A percentile compares a stretch with the other conserved stretches of the same genome.
Evolutionary conservation across 2,797 vertebrate genomes (phyloP).

Genomic region (Taeniopygia guttata): DNA sequence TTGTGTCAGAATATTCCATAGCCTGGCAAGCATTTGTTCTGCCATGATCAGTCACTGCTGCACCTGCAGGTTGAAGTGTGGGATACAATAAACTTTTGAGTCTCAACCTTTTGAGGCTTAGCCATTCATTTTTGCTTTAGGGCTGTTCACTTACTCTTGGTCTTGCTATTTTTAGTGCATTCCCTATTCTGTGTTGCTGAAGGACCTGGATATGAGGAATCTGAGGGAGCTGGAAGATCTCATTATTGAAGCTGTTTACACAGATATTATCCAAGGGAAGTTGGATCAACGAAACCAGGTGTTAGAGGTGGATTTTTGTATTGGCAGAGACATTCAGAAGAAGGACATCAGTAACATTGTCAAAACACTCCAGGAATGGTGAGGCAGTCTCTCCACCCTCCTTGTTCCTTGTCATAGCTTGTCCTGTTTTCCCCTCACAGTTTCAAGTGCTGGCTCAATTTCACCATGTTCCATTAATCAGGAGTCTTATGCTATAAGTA

Average conservation of each 20-base stretch:
- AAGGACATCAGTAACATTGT: slow-evolving; percentile 95
- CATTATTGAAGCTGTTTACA: slow-evolving; percentile 97
- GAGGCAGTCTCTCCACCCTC: slow-evolving; percentile 49
- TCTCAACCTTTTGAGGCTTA: not conserved
- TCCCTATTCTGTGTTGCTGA: slow-evolving; percentile 96
- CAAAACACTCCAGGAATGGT: slow-evolving; percentile 98
- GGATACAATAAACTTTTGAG: not conserved
- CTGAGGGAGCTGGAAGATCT: slow-evolving; percentile 97
- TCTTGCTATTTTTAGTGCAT: slow-evolving; percentile 85
- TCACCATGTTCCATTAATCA: not conserved
- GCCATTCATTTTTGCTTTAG: not conserved
- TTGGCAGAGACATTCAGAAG: slow-evolving; percentile 95
- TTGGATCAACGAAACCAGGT: slow-evolving; percentile 98
- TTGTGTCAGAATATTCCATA: not conserved
- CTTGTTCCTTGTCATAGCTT: not conserved
- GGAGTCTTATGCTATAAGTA: not conserved
- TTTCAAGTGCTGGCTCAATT: not conserved
- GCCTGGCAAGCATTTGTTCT: not conserved
- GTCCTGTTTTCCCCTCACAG: not conserved
- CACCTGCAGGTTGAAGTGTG: not conserved
- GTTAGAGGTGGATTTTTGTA: slow-evolving; percentile 97
- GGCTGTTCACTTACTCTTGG: not conserved
- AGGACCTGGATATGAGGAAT: slow-evolving; percentile 97
- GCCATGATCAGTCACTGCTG: not conserved
- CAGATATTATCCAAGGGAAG: slow-evolving; percentile 98